A percentile compares a stretch with the other conserved stretches of the same genome.
Conservation (phyloP, 2,888 invertebrate genomes). For the Ditylenchus weischeri region DNA sequence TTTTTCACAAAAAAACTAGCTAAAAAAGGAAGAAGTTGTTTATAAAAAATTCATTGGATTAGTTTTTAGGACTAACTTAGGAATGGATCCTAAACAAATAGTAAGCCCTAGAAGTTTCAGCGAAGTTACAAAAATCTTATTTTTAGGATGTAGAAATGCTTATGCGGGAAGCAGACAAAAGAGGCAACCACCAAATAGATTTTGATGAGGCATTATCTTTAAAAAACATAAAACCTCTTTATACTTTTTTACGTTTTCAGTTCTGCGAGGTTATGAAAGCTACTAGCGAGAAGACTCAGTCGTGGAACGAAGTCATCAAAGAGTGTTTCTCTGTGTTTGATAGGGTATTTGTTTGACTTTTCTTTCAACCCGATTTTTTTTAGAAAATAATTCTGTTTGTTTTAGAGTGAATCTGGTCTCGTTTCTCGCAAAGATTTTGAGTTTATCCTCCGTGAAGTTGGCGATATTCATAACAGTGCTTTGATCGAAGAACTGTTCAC, state of each 20-base stretch:
- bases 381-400: too few species aligned
- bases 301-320: constrained; percentile 55
- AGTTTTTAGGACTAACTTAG: constrained; percentile 39
- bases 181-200: constrained; percentile 58
- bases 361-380: neutral
- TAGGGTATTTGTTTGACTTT: constrained; percentile 36
- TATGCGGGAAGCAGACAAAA: constrained; percentile 56
- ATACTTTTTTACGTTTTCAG: constrained; percentile 4
- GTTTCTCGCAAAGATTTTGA: constrained; percentile 55
- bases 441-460: constrained; percentile 52
- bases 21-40: neutral
- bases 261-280: constrained; percentile 47
- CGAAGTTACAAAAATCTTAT: too few species aligned
- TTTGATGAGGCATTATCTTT: constrained; percentile 47
- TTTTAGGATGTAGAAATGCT: constrained; percentile 48
- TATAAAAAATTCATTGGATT: constrained; percentile 1
- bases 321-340: constrained; percentile 57
- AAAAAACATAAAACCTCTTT: neutral
- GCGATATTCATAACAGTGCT: constrained; percentile 51
- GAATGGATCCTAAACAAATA: constrained; percentile 52
- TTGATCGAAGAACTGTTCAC: constrained; percentile 55
- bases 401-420: constrained; percentile 51
- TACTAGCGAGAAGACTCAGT: constrained; percentile 52
- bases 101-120: too few species aligned
- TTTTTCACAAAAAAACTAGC: too few species aligned